Evolutionary conservation across 53 echinoderm and acorn worm genomes (phyloP), one percentile per base, ranked within the genome.

Genomic region (Henricia sp.): DNA sequence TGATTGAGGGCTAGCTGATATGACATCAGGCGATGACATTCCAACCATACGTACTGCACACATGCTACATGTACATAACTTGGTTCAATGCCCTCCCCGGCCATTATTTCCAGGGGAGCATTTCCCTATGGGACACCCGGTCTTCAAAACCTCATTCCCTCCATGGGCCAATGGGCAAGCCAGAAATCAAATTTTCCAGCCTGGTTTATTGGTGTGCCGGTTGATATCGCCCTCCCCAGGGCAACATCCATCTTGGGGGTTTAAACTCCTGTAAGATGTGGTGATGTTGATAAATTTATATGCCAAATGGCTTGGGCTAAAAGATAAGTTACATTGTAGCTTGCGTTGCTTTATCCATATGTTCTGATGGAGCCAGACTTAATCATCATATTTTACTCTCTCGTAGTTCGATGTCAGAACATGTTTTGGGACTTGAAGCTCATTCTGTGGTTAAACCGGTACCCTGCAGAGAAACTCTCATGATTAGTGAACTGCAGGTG

Each of bases 51-150:
- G n/a, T n/a, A n/a, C n/a, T n/a, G n/a, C n/a, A n/a, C n/a, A n/a
- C n/a, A 50, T 50, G 78, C 48, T 80, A 35, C 64, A 72, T 72
- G 72, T 72, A 37, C 53, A 14, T 34, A 51, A 72, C 32, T 1
- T 63, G 80, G 80, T 44, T 80, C 80, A 80, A 8, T 80, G 80
- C 48, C 80, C 80, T 80, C 80, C 23, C 3, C 21, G 80, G 80
- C 64, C 80, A 50, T 80, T 35, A 80, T 63, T 80, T 80, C 25
- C 60, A 48, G 50, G 80, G 64, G 80, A 43, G 42, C 50, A 80
- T 80, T 80, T 46, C 63, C 80, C 80, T 63, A 41, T 16, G 65
- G 62, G 80, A 80, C 80, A 80, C 80, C 65, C 11, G 80, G 36
- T 72, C 72, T 52, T 72, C 72, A 72, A 72, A 72, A 21, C 60